Percentiles rank a stretch among this genome's conserved stretches.
These are phyloP conservation scores for Mycteria americana DNA, from an alignment of 2,797 vertebrate genomes.

Conservation along the genomic window DNA sequence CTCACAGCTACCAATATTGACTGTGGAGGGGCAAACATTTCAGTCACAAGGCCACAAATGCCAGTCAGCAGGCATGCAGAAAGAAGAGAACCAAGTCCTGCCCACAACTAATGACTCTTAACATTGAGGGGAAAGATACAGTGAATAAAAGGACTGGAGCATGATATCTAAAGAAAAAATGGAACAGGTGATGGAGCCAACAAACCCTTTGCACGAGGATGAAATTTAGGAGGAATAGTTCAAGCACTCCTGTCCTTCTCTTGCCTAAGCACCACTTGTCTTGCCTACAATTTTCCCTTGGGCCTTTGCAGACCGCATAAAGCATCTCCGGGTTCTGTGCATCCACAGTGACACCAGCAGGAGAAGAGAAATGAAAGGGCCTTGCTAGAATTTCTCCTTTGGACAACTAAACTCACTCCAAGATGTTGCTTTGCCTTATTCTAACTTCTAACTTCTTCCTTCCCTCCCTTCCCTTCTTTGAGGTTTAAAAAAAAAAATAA, in stretches of 20 bases:
- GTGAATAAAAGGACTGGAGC: neutral
- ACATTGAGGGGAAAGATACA: neutral
- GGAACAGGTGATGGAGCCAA: neutral
- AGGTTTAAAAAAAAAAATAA: neutral
- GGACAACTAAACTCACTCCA: neutral
- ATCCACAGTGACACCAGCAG: neutral
- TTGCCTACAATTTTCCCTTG: neutral
- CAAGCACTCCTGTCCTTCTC: neutral
- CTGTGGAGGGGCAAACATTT: neutral
- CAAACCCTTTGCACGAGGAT: neutral
- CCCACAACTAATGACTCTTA: neutral
- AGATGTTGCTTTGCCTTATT: neutral
- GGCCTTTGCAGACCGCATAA: neutral
- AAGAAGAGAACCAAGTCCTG: neutral
- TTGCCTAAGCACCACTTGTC: neutral
- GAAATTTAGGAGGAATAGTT: neutral
- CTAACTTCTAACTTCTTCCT: neutral
- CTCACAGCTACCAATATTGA: neutral
- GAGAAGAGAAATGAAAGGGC: neutral
- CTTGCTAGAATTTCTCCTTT: neutral
- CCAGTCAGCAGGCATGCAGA: neutral
- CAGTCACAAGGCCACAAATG: neutral
- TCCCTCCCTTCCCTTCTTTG: neutral
- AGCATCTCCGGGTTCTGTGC: neutral
- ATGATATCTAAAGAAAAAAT: neutral